Conservation (phyloP, 37 sponge, comb jelly and placozoan genomes). For the Spongilla lacustris region DNA sequence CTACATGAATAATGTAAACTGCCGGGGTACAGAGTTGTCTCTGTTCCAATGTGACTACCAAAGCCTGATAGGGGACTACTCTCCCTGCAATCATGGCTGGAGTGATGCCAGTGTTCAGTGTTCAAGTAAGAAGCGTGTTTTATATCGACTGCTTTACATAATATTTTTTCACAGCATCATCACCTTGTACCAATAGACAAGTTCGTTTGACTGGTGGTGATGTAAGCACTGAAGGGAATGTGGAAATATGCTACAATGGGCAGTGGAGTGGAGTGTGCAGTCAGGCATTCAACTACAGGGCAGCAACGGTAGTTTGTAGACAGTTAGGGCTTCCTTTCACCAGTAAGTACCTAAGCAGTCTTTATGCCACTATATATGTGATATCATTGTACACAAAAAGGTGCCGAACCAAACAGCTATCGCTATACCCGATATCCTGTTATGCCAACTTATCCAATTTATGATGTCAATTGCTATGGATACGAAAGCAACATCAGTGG, state of each 20-base stretch:
- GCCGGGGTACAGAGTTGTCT: neutral
- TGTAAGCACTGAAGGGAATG: neutral
- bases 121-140: neutral
- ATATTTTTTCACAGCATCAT: no score
- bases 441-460: neutral
- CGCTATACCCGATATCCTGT: neutral
- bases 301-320: neutral
- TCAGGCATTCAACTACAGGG: neutral
- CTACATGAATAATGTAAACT: neutral
- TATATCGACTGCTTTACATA: no score
- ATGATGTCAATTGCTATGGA: neutral
- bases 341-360: neutral
- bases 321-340: neutral
- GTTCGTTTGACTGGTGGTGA: neutral
- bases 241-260: neutral
- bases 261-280: neutral
- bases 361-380: neutral
- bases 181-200: neutral
- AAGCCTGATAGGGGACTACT: neutral
- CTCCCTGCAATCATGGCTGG: neutral
- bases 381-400: neutral
- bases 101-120: neutral
- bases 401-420: neutral
- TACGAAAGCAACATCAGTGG: neutral
- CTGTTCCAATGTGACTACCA: neutral